Base-by-base conservation (phyloP, 2,113 vertebrate genomes). In the Melozone crissalis region DNA sequence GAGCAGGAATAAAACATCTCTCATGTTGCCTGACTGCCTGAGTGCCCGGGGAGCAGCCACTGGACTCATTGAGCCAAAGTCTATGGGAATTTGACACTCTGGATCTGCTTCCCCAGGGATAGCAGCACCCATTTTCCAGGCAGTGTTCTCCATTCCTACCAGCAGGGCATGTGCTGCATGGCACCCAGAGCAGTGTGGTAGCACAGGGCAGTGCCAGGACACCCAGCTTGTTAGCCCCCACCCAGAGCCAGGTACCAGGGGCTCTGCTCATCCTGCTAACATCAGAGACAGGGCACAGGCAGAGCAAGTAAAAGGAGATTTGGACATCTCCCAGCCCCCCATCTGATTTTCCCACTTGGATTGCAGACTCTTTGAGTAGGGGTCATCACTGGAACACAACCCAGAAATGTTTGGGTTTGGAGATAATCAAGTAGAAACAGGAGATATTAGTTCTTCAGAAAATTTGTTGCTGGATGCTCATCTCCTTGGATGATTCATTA, bases 191-290 rank as follows among this genome's bases (percentile, higher is more conserved):
- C 7, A 7, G 8, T 33, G 68, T 8, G 15, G 33, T 2, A 9
- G 62, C 55, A 55, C 44, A 1, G 21, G 31, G 37, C 66, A 51
- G 44, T 47, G 66, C 41, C 1, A 3, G 52, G 61, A 35, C 57
- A 37, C 20, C 5, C 2, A 5, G 26, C 15, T 28, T 13, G 15
- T 44, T 5, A 51, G 23, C 1, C 26, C 11, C 22, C 0, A 0
- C 2, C 2, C 75, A 58, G 33, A 14, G 2, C 7, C 0, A 5
- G 31, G n/a, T 41, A 59, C 6, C 58, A 52, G 52, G 57, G 23
- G 6, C 13, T 63, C 59, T 37, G 69, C 33, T 84, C 5, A 1
- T 35, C 11, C 51, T 74, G 76, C 19, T 47, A 76, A 14, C 22
- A 17, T 28, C 54, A 24, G 30, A 59, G 66, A 27, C 31, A 24